Evolutionary conservation across 2,797 vertebrate genomes (phyloP).

Genomic region (Sus cebifrons): DNA sequence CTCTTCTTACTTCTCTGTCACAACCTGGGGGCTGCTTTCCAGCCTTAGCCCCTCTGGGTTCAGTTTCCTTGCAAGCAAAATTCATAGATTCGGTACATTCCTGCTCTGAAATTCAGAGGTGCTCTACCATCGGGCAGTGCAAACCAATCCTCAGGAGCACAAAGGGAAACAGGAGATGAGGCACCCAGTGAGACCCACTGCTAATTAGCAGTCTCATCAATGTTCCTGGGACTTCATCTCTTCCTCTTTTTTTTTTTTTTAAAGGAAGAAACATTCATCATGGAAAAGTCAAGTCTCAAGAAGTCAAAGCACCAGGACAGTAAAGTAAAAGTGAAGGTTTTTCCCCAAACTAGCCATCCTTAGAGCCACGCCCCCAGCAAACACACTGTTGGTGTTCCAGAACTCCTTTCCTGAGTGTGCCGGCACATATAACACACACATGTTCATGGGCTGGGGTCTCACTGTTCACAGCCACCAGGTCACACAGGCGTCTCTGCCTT

Average conservation of each 20-base stretch:
- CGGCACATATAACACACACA: neutral
- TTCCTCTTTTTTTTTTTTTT: neutral
- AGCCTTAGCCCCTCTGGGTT: neutral
- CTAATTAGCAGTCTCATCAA: neutral
- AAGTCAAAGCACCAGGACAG: neutral
- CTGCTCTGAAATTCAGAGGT: neutral
- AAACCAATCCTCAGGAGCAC: neutral
- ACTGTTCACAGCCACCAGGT: neutral
- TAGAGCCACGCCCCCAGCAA: neutral
- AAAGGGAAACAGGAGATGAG: neutral
- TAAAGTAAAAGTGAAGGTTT: conserved; percentile 12
- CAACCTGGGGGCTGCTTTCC: neutral
- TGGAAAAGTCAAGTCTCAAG: conserved; percentile 5
- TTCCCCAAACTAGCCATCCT: neutral
- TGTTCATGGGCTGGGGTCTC: neutral
- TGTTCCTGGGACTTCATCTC: neutral
- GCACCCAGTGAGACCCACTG: neutral
- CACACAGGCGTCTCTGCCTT: too few species aligned
- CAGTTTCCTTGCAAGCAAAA: neutral
- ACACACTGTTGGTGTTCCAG: neutral
- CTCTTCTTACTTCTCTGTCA: neutral
- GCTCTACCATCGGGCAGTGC: neutral
- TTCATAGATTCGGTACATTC: neutral
- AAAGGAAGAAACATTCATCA: neutral
- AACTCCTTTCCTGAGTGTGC: neutral